Percentiles rank a stretch among this genome's conserved stretches.
These are phyloP conservation scores for Trissoscelio sp. DNA, from an alignment of 2,888 invertebrate genomes.

Conservation along the genomic window DNA sequence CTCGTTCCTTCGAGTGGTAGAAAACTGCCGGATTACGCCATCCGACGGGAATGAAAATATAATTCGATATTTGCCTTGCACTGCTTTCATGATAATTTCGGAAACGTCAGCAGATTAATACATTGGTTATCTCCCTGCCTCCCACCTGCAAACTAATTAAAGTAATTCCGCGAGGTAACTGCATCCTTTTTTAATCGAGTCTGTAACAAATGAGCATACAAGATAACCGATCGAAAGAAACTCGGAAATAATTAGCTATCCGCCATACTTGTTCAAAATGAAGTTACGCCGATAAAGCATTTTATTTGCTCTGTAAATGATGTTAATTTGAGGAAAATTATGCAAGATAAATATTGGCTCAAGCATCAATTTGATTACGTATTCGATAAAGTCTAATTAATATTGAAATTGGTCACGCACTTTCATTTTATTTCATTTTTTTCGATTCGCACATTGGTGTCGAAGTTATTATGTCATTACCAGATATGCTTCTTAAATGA, in stretches of 20 bases:
- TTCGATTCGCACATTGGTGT: constrained; percentile 6
- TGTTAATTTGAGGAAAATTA: constrained; percentile 26
- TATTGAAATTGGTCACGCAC: constrained; percentile 45
- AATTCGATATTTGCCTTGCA: constrained; percentile 70
- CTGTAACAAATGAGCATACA: constrained; percentile 43
- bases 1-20: constrained; percentile 61
- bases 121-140: neutral
- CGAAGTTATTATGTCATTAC: constrained; percentile 59
- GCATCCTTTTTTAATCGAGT: constrained; percentile 41
- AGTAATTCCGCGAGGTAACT: constrained; percentile 51
- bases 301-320: neutral
- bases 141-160: constrained; percentile 45
- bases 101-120: constrained; percentile 61
- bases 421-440: constrained; percentile 42
- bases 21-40: constrained; percentile 66
- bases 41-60: constrained; percentile 70
- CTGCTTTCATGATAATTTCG: constrained; percentile 62
- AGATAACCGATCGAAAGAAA: constrained; percentile 38
- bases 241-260: constrained; percentile 28
- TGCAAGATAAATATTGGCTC: constrained; percentile 13
- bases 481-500: constrained; percentile 54
- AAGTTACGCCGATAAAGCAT: constrained; percentile 17
- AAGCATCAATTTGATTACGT: constrained; percentile 16
- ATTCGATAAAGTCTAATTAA: constrained; percentile 48
- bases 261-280: neutral